Conservation (phyloP, 2,797 vertebrate species). For the Sphenopsis melanotis region DNA sequence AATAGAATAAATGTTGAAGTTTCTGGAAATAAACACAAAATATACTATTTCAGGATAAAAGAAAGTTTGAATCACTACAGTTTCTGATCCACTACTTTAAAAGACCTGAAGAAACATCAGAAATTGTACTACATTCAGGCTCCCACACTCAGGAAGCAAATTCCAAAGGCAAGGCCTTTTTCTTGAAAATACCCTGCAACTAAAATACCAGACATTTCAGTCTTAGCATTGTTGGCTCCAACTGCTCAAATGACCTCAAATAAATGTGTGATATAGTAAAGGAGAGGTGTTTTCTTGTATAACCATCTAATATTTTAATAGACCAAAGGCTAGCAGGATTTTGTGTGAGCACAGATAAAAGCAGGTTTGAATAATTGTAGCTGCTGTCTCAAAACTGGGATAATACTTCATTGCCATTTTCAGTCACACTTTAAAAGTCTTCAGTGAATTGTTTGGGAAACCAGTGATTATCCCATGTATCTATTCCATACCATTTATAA, state of each 20-base stretch:
- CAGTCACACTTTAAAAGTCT: not conserved
- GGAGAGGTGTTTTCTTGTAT: not conserved
- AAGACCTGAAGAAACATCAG: not conserved
- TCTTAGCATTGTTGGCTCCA: slow-evolving; percentile 5
- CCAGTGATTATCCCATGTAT: not conserved
- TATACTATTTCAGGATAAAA: not conserved
- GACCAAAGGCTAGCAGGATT: not conserved
- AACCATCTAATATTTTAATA: not conserved
- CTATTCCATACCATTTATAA: not conserved
- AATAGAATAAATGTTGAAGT: not conserved
- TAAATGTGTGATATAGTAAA: accelerated
- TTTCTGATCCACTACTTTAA: not conserved
- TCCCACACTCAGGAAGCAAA: slow-evolving; percentile 4
- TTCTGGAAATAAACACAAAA: not conserved
- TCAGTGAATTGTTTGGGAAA: not conserved
- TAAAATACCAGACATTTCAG: slow-evolving; percentile 58
- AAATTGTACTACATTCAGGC: not conserved
- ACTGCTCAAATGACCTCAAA: not conserved
- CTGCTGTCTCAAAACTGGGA: not conserved
- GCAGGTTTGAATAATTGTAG: not conserved
- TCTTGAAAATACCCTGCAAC: slow-evolving; percentile 52
- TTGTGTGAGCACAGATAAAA: not conserved
- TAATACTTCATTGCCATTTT: not conserved
- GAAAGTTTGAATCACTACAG: not conserved
- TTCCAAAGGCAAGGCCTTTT: slow-evolving; percentile 23